Evolutionary conservation across 2,797 vertebrate genomes (phyloP).

Genomic region (Sebastes iracundus): DNA sequence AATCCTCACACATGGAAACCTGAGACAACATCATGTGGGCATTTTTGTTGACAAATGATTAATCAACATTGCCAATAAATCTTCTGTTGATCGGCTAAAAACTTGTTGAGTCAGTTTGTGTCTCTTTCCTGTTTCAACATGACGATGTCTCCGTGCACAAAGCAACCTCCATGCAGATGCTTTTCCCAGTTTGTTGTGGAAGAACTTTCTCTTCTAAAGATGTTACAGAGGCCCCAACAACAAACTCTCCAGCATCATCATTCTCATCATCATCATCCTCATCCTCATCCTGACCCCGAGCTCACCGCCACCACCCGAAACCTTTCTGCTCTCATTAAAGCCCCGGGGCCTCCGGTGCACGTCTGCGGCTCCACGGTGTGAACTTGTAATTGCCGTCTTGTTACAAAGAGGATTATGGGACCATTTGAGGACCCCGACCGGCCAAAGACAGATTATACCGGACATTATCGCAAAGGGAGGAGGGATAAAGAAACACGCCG

Average conservation of each 20-base stretch:
- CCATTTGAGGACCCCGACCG: neutral
- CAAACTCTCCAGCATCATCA: neutral
- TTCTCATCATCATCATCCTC: neutral
- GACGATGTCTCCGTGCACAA: too few species aligned
- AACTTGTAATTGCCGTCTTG: conserved; percentile 50
- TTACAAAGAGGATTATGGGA: conserved; percentile 63
- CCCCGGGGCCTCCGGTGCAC: neutral
- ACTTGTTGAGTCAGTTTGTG: too few species aligned
- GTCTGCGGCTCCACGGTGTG: neutral
- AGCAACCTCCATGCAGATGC: too few species aligned
- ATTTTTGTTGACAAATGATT: too few species aligned
- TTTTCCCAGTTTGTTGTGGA: neutral
- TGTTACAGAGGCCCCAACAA: neutral
- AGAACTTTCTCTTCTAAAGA: neutral
- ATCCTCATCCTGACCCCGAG: neutral
- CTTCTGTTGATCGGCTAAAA: too few species aligned
- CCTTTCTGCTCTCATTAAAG: conserved; percentile 1
- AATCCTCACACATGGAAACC: too few species aligned
- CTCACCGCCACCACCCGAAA: neutral
- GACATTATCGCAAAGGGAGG: conserved; percentile 50
- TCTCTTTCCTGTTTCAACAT: too few species aligned
- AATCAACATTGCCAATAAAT: too few species aligned
- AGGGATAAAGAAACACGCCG: conserved; percentile 41
- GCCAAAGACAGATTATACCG: conserved; percentile 56
- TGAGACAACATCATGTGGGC: too few species aligned